Percentiles rank a stretch among this genome's conserved stretches.
These are phyloP conservation scores for Brachionus asplanchnoidis DNA, from an alignment of 1,140 invertebrate genomes.

Conservation along the genomic window DNA sequence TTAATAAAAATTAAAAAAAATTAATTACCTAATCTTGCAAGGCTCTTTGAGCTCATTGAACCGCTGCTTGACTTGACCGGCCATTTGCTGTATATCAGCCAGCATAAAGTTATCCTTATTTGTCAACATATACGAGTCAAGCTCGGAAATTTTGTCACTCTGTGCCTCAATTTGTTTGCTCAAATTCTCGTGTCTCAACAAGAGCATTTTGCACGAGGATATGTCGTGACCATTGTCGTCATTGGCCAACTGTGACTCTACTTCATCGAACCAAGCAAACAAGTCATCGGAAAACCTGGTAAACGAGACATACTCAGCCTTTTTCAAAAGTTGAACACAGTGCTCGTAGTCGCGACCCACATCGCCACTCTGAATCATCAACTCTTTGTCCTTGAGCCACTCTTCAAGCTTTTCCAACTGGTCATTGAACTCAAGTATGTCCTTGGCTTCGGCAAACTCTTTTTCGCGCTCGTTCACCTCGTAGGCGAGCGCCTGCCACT, in stretches of 20 bases:
- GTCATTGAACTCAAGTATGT: slow-evolving; percentile 93
- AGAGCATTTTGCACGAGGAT: slow-evolving; percentile 3
- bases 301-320: slow-evolving; percentile 62
- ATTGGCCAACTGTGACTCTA: background rate
- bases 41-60: background rate
- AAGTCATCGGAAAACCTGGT: slow-evolving; percentile 22
- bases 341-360: slow-evolving; percentile 99
- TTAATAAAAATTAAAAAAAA: background rate
- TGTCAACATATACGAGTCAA: background rate
- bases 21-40: background rate
- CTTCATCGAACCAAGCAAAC: slow-evolving; percentile 27
- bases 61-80: background rate
- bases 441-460: slow-evolving; percentile 90
- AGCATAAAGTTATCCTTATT: slow-evolving; percentile 37
- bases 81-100: background rate
- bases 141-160: background rate
- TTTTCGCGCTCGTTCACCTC: slow-evolving; percentile 64
- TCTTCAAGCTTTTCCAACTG: slow-evolving; percentile 94
- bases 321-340: slow-evolving; percentile 91
- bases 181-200: slow-evolving; percentile 23
- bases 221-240: slow-evolving; percentile 38
- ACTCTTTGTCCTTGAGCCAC: slow-evolving; percentile 99
- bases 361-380: slow-evolving; percentile 83
- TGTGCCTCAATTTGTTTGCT: slow-evolving; percentile 20
- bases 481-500: slow-evolving; percentile 13